Evolutionary conservation across 2,888 invertebrate genomes (phyloP).

Genomic region (Hypolimnas misippus): DNA sequence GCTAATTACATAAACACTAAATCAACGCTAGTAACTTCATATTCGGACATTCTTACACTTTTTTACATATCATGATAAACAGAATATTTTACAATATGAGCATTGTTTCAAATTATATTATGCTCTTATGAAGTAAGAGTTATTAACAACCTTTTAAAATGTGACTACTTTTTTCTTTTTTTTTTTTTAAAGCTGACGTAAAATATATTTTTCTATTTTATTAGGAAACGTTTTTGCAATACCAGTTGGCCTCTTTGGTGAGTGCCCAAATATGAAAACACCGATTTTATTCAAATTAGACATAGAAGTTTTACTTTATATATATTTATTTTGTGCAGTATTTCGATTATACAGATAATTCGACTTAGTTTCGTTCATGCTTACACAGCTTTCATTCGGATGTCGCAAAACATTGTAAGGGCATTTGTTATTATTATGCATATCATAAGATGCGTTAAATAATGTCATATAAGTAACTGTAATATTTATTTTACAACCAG

Average conservation of each 20-base stretch:
- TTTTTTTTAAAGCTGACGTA: constrained; percentile 44
- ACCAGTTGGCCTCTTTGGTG: constrained; percentile 82
- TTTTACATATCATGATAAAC: too few relatives aligned
- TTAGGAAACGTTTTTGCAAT: constrained; percentile 82
- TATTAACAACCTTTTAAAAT: too few relatives aligned
- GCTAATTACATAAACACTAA: too few relatives aligned
- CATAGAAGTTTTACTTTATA: constrained; percentile 50
- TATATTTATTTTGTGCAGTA: constrained; percentile 48
- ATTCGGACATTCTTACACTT: too few relatives aligned
- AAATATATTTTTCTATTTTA: constrained; percentile 71
- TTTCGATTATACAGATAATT: constrained; percentile 35
- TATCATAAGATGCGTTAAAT: constrained; percentile 13
- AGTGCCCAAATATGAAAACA: constrained; percentile 65
- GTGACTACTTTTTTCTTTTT: background rate
- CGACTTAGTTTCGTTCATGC: constrained; percentile 51
- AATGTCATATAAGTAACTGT: background rate
- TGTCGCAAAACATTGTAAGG: constrained; percentile 23
- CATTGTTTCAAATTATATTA: too few relatives aligned
- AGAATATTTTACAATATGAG: too few relatives aligned
- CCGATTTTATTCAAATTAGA: constrained; percentile 55
- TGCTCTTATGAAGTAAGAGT: too few relatives aligned
- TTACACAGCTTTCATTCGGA: constrained; percentile 67
- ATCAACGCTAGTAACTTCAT: too few relatives aligned
- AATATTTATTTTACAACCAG: constrained; percentile 9
- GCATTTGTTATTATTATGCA: constrained; percentile 27